Evolutionary conservation across 1,140 invertebrate genomes (phyloP), one percentile per base, ranked within the genome.

Genomic region (Drosophila ohnishii): DNA sequence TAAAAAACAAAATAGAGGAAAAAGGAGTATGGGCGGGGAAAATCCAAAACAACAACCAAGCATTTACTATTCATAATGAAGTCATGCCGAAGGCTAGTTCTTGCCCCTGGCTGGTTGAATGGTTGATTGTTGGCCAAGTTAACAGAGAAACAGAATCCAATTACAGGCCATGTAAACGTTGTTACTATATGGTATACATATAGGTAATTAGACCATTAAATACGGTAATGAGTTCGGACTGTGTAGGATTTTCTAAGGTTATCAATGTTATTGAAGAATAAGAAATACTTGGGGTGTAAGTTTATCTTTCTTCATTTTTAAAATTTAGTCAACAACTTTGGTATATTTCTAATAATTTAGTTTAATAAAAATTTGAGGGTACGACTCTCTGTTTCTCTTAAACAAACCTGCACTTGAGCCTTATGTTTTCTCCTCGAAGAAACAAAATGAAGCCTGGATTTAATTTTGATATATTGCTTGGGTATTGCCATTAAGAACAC

Each of bases 11-110:
- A 32, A 35, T 3, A 5, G 13, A 9, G 19, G 9, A 13, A 22
- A 16, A 37, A 11, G 3, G 13, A 11, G 45, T 11, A n/a, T 10
- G 22, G 14, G 10, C 25, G 6, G 16, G 30, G 25, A n/a, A 50
- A 50, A 59, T 50, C 48, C 53, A 48, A 70, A 71, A 71, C 67
- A 71, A 71, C 35, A 70, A 34, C 42, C 35, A 14, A 58, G 42
- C 64, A 58, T 58, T 70, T 71, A 58, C 51, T 30, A 50, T 59
- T 70, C 67, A 71, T 71, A 71, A 71, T 71, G 67, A 71, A 71
- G 65, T 71, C 66, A 70, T 70, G 65, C 51, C 67, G 48, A 71
- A 35, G 51, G 65, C 61, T 61, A 30, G 34, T 48, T 48, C 34
- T 53, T 44, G 37, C 35, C 19, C 11, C 11, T 32, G 19, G 45